These are phyloP conservation scores for Saccostrea glomerata DNA, from an alignment of 1,140 invertebrate genomes.

Conservation along the genomic window DNA sequence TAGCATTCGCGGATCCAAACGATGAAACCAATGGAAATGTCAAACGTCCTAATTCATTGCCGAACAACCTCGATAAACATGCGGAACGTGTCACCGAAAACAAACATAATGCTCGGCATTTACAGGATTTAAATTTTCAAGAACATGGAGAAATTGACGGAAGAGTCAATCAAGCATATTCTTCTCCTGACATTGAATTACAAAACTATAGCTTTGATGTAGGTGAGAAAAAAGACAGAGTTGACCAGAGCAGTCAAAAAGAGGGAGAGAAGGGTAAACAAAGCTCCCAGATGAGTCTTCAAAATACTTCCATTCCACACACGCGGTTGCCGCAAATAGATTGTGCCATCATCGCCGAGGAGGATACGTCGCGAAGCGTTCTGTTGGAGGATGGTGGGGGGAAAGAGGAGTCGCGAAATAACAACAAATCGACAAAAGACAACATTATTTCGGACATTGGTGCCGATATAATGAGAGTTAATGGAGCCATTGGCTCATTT, in stretches of 20 bases:
- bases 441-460: conserved; percentile 87
- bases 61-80: conserved; percentile 51
- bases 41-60: conserved; percentile 36
- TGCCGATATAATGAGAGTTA: conserved; percentile 96
- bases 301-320: conserved; percentile 31
- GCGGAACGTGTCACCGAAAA: conserved; percentile 45
- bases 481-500: conserved; percentile 96
- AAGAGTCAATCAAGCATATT: conserved; percentile 63
- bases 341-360: conserved; percentile 1
- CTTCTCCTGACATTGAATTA: conserved; percentile 62
- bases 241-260: conserved; percentile 43
- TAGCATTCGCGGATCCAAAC: conserved; percentile 55
- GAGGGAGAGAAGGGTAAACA: neutral
- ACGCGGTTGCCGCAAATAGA: conserved; percentile 32
- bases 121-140: conserved; percentile 48
- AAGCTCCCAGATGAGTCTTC: conserved; percentile 27
- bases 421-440: conserved; percentile 55
- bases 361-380: conserved; percentile 10
- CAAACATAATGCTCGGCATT: conserved; percentile 40
- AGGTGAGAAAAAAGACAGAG: conserved; percentile 29
- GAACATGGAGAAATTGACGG: conserved; percentile 56
- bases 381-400: conserved; percentile 8
- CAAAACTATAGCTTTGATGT: conserved; percentile 53
- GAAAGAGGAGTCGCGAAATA: conserved; percentile 1
- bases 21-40: conserved; percentile 50